Evolutionary conservation across 2,113 vertebrate species (phyloP), one percentile per base, ranked within the genome.

Genomic region (Cottus gobio): DNA sequence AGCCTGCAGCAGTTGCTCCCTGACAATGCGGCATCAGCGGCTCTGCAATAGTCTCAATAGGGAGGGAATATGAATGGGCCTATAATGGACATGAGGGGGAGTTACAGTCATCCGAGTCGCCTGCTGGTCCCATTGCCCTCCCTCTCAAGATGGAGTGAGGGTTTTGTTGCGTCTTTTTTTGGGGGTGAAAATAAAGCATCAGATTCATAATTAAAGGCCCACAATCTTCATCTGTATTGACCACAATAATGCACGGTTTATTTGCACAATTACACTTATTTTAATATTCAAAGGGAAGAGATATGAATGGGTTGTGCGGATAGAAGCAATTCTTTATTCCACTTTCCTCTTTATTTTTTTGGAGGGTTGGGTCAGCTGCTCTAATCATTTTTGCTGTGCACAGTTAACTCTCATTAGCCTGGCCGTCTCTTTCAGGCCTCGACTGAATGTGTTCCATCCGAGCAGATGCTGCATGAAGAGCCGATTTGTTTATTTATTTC

Each of bases 401-500:
- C 84, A 87, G 83, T 92, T 91, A 85, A 85, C 87, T 90, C 75
- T 90, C 84, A 92, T 91, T 90, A 90, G 90, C 83, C 72, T 80
- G 85, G 85, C 84, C 37, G 5, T 87, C 71, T 90, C 73, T 87
- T 90, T 85, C 68, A 80, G 83, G 80, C 83, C 80, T 83, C 46
- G 79, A 88, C 79, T 92, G 77, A 91, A 91, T 76, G 64, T 2
- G 36, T 87, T 93, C 90, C 90, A 91, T 89, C 69, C 60, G 79
- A 90, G 88, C 93, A 93, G 90, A 90, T 92, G 93, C 91, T 89
- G 80, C 79, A 75, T 74, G 75, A 90, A 85, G 77, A 91, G 85
- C 68, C 81, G 15, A 77, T 84, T 91, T 92, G 85, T 90, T 92
- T 91, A 80, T 89, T 91, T 91, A 82, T 90, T 89, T 89, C 75